phyloP scores from a whole-genome alignment of 1,140 invertebrate genomes.

The Tetramorium simillimum region DNA sequence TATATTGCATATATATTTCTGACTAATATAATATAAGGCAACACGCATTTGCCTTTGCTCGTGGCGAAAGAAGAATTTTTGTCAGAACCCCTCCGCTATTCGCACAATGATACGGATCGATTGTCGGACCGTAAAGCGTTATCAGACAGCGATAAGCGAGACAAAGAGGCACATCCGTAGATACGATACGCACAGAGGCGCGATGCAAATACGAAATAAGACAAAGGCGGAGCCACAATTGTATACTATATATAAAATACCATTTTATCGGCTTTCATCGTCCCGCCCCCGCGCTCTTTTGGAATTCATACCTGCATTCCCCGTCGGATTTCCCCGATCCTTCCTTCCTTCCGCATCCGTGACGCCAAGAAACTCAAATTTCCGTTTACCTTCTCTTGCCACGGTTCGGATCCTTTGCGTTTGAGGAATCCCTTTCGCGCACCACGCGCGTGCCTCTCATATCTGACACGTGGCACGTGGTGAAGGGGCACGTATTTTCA shows the following conservation, averaged over 20 bases:
- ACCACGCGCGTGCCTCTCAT: constrained; percentile 38
- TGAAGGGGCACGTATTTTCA: constrained; percentile 29
- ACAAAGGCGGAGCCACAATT: constrained; percentile 41
- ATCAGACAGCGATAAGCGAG: not conserved
- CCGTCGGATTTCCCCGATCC: constrained; percentile 50
- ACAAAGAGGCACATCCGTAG: not conserved
- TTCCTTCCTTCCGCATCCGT: constrained; percentile 59
- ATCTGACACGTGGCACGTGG: constrained; percentile 47
- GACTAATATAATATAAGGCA: not conserved
- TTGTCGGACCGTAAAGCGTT: not conserved
- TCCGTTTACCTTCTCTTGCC: constrained; percentile 60
- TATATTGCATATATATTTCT: not conserved
- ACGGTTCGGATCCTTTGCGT: constrained; percentile 51
- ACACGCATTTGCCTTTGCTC: not conserved
- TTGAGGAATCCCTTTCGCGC: constrained; percentile 45
- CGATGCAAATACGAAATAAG: constrained; percentile 35
- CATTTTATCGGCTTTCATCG: constrained; percentile 62
- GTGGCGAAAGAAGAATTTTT: not conserved
- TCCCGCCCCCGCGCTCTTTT: constrained; percentile 45
- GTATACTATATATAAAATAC: constrained; percentile 35
- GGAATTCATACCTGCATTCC: constrained; percentile 67
- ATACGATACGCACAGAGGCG: not conserved
- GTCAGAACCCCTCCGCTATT: not conserved
- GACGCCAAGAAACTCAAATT: constrained; percentile 65
- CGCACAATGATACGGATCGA: constrained; percentile 11